A percentile compares a stretch with the other conserved stretches of the same genome.
These are phyloP conservation scores for Lordiphosa collinella DNA, from an alignment of 1,140 invertebrate genomes.

Conservation along the genomic window DNA sequence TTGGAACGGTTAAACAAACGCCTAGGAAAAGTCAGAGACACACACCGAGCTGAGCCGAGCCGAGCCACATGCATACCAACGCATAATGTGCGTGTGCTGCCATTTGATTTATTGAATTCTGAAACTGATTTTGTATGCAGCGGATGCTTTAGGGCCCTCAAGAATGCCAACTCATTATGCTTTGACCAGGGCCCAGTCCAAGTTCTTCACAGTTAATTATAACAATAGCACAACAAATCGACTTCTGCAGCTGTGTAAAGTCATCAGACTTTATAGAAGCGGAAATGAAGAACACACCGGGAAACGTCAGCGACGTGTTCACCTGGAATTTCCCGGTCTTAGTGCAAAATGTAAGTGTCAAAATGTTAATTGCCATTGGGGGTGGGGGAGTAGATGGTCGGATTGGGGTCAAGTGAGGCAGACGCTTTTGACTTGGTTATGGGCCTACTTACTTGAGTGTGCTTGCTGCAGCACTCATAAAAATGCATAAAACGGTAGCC, in stretches of 20 bases:
- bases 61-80: conserved; percentile 49
- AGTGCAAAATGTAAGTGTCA: conserved; percentile 60
- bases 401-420: conserved; percentile 50
- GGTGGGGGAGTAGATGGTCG: not conserved
- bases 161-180: conserved; percentile 73
- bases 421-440: conserved; percentile 5
- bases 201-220: conserved; percentile 64
- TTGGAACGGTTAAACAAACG: conserved; percentile 50
- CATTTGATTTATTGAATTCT: conserved; percentile 72
- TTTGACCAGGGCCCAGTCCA: not conserved
- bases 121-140: conserved; percentile 64
- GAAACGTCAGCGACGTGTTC: conserved; percentile 46
- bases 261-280: conserved; percentile 35
- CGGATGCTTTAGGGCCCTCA: conserved; percentile 39
- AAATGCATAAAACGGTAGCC: conserved; percentile 43
- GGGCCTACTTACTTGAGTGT: not conserved
- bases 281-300: conserved; percentile 40
- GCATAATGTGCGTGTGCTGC: conserved; percentile 76
- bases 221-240: conserved; percentile 59
- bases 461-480: conserved; percentile 11
- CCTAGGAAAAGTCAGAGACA: conserved; percentile 18
- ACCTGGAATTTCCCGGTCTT: conserved; percentile 53
- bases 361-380: conserved; percentile 52
- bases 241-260: conserved; percentile 34
- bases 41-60: conserved; percentile 13